Conservation (phyloP, 1,140 invertebrate genomes). For the Drosophila navojoa region DNA sequence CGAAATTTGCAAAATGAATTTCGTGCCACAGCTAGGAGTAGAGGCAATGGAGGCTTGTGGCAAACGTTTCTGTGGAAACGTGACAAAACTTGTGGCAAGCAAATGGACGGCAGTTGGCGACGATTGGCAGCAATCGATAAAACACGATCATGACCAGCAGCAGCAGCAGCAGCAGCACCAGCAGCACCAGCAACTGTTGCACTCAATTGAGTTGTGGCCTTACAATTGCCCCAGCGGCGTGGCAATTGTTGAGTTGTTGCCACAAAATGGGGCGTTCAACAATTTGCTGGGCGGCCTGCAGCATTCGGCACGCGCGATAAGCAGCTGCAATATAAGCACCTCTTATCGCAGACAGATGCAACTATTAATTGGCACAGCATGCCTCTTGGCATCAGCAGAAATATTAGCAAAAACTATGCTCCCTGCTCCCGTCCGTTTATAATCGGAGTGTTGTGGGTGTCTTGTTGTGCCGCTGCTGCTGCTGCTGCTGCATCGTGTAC, state of each 20-base stretch:
- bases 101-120: slow-evolving; percentile 54
- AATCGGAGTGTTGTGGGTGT: slow-evolving; percentile 25
- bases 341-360: slow-evolving; percentile 37
- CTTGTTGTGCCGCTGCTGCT: not conserved
- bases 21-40: slow-evolving; percentile 19
- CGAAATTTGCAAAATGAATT: slow-evolving; percentile 49
- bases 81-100: slow-evolving; percentile 38
- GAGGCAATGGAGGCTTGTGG: not conserved
- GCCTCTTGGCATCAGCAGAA: slow-evolving; percentile 12
- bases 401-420: slow-evolving; percentile 57
- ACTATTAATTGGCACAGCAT: slow-evolving; percentile 70
- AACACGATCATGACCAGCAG: slow-evolving; percentile 60
- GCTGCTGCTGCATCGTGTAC: slow-evolving; percentile 8
- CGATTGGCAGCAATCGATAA: slow-evolving; percentile 64
- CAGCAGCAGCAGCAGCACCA: slow-evolving; percentile 28
- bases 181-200: slow-evolving; percentile 24
- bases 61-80: slow-evolving; percentile 24
- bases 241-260: slow-evolving; percentile 6
- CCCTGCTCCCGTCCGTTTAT: not conserved
- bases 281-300: slow-evolving; percentile 35
- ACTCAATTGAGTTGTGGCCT: slow-evolving; percentile 71
- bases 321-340: slow-evolving; percentile 18
- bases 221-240: slow-evolving; percentile 3
- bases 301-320: slow-evolving; percentile 44
- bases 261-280: slow-evolving; percentile 18